These are phyloP conservation scores for Macrobrachium nipponense DNA, from an alignment of 1,140 invertebrate species.

Conservation along the genomic window DNA sequence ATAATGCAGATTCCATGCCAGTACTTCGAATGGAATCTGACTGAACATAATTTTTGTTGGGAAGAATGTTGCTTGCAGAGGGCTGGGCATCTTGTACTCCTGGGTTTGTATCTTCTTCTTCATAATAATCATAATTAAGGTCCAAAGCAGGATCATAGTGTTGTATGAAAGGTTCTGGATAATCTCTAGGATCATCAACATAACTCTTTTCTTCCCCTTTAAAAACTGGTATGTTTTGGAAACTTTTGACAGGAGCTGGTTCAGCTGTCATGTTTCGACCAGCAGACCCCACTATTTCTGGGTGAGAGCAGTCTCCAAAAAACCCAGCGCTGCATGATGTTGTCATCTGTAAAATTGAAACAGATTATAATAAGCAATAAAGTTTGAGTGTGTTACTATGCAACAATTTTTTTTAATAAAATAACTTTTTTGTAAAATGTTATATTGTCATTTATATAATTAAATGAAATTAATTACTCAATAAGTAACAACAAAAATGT, in stretches of 20 bases:
- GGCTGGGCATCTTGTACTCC: not conserved
- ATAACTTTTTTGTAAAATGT: not conserved
- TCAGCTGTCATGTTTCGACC: constrained; percentile 14
- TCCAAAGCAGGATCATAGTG: constrained; percentile 38
- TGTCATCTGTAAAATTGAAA: constrained; percentile 36
- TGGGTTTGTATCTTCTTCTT: not conserved
- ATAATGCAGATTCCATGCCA: constrained; percentile 43
- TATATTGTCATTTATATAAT: too few relatives aligned
- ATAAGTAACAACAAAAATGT: too few relatives aligned
- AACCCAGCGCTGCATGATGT: constrained; percentile 39
- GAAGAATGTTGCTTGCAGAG: constrained; percentile 11
- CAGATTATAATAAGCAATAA: not conserved
- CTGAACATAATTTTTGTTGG: not conserved
- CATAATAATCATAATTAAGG: constrained; percentile 38
- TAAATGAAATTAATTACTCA: too few relatives aligned
- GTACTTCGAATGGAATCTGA: not conserved
- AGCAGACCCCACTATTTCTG: constrained; percentile 27
- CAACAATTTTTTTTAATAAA: not conserved
- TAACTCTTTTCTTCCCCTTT: not conserved
- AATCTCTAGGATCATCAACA: constrained; percentile 21
- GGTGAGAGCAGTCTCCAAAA: constrained; percentile 49
- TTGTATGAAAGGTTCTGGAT: constrained; percentile 34
- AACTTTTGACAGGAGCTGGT: constrained; percentile 21
- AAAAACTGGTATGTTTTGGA: constrained; percentile 30
- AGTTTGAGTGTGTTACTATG: not conserved